Base-by-base conservation (phyloP, 2,113 vertebrate species). In the Cheirogaleus medius region DNA sequence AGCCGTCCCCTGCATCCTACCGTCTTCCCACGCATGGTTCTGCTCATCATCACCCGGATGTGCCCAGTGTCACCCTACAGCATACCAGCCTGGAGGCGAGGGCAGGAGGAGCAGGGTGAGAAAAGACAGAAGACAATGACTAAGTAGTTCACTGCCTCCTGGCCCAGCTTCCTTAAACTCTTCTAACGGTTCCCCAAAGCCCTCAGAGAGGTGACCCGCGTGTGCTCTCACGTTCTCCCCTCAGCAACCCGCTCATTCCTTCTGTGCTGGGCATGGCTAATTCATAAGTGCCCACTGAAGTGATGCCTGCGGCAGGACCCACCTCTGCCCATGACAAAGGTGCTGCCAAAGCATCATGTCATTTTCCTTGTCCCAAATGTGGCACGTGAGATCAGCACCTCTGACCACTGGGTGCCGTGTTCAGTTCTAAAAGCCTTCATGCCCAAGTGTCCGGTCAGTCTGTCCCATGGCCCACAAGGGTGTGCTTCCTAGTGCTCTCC, bases 61-160 rank as follows among this genome's bases (percentile, higher is more conserved):
- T 39, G n/a, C 52, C 18, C 29, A n/a, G 6, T 32, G 11, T 49
- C 68, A 77, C 4, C 1, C 12, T 42, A 52, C 21, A 8, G 49
- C 9, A 47, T 14, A 68, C 66, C 82, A 77, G 39, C 6, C 7
- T 74, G 13, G 18, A 5, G 66, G 2, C 17, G 9, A 37, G 15
- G 13, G 15, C 4, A 56, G 6, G 5, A 58, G 1, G 1, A 73
- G 1, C 2, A 64, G 13, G 29, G 18, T 1, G 0, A 12, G 32
- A 1, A 12, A 8, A 77, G 34, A 9, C 42, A 39, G 37, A 39
- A 56, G 76, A n/a, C 8, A 18, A 39, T 80, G 17, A 82, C 20
- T 52, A 54, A 84, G 9, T 71, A 85, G 15, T 15, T 49, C 21
- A 37, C 25, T 66, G 10, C 10, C 25, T 85, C 18, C 56, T 91